phyloP scores from a whole-genome alignment of 2,888 invertebrate species.

The Xestoiulus laeticollis region DNA sequence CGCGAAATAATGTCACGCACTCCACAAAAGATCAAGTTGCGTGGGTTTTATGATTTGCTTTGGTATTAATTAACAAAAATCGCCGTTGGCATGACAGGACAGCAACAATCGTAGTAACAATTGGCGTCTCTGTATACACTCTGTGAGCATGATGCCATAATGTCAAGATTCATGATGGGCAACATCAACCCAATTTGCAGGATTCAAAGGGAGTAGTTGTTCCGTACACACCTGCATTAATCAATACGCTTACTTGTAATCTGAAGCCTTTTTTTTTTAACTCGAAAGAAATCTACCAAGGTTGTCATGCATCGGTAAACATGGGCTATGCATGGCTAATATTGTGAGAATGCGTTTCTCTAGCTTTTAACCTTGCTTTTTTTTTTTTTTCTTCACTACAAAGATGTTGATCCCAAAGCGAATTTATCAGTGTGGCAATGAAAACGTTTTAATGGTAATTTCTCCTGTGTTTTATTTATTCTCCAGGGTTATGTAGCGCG shows the following conservation, averaged over 20 bases:
- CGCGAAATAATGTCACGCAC: background rate
- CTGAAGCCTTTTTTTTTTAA: background rate
- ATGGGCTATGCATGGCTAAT: constrained; percentile 7
- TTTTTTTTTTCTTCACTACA: background rate
- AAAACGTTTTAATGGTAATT: background rate
- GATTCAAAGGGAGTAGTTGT: background rate
- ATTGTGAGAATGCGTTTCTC: constrained; percentile 15
- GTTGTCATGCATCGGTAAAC: constrained; percentile 29
- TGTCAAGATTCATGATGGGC: background rate
- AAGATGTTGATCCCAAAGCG: constrained; percentile 23
- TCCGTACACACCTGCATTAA: background rate
- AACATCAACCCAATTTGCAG: background rate
- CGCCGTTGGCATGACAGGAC: background rate
- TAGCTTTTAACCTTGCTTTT: background rate
- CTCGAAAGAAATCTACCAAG: background rate
- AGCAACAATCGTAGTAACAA: background rate
- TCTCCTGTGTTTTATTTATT: background rate
- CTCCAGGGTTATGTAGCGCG: background rate
- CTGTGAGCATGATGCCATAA: background rate
- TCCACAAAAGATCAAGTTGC: background rate
- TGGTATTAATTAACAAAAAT: background rate
- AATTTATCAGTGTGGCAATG: background rate
- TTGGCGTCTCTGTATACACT: background rate
- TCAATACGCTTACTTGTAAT: background rate
- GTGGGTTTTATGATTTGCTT: constrained; percentile 15